Evolutionary conservation across 1,140 invertebrate species (phyloP).

Genomic region (Cotesia vestalis): DNA sequence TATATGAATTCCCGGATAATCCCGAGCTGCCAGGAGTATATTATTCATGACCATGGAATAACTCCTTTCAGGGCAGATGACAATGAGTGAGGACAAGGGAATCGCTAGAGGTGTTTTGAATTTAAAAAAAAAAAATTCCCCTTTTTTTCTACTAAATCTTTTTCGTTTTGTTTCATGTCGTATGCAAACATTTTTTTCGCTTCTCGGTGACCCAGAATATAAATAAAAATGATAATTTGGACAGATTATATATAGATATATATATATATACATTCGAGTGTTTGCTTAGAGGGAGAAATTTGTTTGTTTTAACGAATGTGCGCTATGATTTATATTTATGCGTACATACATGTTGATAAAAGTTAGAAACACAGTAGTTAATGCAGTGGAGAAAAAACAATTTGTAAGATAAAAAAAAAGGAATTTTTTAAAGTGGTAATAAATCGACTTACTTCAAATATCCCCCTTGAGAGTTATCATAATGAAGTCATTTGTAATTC

Average conservation of each 20-base stretch:
- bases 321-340: no score
- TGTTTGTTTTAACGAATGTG: no score
- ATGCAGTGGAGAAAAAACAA: background rate
- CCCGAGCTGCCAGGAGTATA: conserved; percentile 21
- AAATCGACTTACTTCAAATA: conserved; percentile 10
- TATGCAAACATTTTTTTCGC: conserved; percentile 17
- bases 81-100: conserved; percentile 28
- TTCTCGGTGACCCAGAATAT: background rate
- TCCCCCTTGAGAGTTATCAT: conserved; percentile 37
- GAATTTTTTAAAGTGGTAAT: background rate
- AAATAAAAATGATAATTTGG: no score
- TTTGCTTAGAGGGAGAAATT: no score
- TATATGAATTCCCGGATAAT: conserved; percentile 25
- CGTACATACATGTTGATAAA: no score
- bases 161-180: background rate
- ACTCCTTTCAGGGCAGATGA: conserved; percentile 29
- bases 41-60: conserved; percentile 33
- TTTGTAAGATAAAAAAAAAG: conserved; percentile 1
- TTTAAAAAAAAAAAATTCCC: conserved; percentile 10
- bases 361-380: no score
- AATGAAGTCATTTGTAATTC: conserved; percentile 57
- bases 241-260: no score
- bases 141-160: background rate
- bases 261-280: no score
- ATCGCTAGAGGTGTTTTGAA: conserved; percentile 28